Base-by-base conservation (phyloP, 2,888 invertebrate genomes). In the Prosapia bicincta region DNA sequence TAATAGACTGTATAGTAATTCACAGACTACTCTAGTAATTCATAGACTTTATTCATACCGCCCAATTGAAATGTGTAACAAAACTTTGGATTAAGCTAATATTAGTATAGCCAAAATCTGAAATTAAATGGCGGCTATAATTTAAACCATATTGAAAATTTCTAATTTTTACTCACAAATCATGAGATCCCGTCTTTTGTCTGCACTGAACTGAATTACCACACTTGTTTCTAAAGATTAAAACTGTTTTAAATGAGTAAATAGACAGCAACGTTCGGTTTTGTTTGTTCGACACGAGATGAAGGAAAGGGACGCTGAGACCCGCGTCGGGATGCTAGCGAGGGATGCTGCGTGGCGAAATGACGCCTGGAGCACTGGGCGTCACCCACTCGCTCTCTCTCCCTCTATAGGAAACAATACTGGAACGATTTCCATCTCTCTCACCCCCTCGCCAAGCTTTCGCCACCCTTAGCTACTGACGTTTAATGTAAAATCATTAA, bases 311-410 rank as follows among this genome's bases (percentile, higher is more conserved):
- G 38, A 38, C 38, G 38, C 38, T 38, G 13, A 38, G 38, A 38
- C 9, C 38, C 30, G 38, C 10, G 38, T 38, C 38, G 38, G 38
- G 38, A 38, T 38, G 38, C 38, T 15, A 38, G 13, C 13, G 10
- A 13, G 38, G 38, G 38, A 38, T 38, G 38, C 38, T 38, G 38
- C 38, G 38, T 38, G 10, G 38, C 10, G 15, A 15, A 38, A 38
- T 38, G 38, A 13, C 38, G 38, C 38, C 38, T 38, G 38, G 38
- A 38, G 38, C 38, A 7, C 15, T 38, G 38, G 38, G 38, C 38
- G 72, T 70, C 73, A 69, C 76, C 30, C 69, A 6, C 26, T 5
- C 24, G 20, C 28, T 26, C 7, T 68, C 25, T 24, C 68, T 68
- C 9, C 26, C 69, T 6, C 38, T 38, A 38, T 13, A 13, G 38